A percentile compares a stretch with the other conserved stretches of the same genome.
Evolutionary conservation across 2,888 invertebrate species (phyloP).

Genomic region (Masnerella sp.): DNA sequence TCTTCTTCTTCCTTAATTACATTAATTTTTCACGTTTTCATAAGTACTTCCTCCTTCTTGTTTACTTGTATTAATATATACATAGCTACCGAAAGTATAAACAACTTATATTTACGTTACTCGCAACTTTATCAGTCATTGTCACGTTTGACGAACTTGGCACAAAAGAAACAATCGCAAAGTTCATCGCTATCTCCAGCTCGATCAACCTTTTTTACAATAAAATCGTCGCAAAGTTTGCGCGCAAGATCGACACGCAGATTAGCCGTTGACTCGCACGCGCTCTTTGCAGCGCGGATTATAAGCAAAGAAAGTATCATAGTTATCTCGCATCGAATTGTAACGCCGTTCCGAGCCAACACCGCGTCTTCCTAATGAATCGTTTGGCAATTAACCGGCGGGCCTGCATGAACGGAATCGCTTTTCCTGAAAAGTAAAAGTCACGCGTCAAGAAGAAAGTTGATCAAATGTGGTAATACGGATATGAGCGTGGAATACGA

Average conservation of each 20-base stretch:
- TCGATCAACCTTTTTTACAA: constrained; percentile 2
- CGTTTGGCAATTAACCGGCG: constrained; percentile 2
- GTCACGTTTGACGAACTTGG: constrained; percentile 21
- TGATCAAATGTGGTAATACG: constrained; percentile 13
- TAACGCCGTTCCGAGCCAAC: neutral
- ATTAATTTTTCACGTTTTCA: no score
- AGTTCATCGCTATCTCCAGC: constrained; percentile 3
- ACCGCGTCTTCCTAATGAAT: neutral
- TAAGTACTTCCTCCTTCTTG: no score
- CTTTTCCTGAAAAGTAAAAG: constrained; percentile 40
- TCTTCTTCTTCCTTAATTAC: no score
- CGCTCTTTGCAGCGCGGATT: constrained; percentile 7
- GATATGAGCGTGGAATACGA: constrained; percentile 9
- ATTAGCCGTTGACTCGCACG: constrained; percentile 23
- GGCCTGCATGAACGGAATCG: neutral
- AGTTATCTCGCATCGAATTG: constrained; percentile 23
- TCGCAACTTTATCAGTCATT: neutral
- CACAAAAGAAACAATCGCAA: constrained; percentile 7
- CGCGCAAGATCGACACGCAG: constrained; percentile 15
- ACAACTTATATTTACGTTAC: neutral
- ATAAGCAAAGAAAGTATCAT: constrained; percentile 26
- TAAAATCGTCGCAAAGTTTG: constrained; percentile 11
- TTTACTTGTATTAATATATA: no score
- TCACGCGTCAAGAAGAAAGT: constrained; percentile 13
- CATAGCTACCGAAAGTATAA: no score